phyloP scores from a whole-genome alignment of 2,888 invertebrate species.

The Sussaba pulchella region DNA sequence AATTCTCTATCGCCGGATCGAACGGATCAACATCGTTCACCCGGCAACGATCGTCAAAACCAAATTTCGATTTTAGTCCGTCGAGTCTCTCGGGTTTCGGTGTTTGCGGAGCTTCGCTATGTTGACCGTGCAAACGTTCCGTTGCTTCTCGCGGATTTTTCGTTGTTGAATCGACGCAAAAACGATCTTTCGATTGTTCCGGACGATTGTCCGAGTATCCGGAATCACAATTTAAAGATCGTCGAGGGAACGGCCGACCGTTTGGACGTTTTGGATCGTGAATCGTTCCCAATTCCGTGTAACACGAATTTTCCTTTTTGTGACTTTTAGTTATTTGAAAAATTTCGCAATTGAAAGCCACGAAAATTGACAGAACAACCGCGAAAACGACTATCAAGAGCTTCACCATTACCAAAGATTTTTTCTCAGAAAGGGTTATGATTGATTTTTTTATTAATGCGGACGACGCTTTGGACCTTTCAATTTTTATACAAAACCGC shows the following conservation, averaged over 20 bases:
- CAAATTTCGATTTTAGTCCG: constrained; percentile 5
- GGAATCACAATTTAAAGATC: constrained; percentile 25
- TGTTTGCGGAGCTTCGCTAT: not conserved
- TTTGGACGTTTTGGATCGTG: constrained; percentile 6
- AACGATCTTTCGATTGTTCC: not conserved
- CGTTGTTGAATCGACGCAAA: not conserved
- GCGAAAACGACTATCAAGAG: constrained; percentile 45
- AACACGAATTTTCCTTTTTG: constrained; percentile 24
- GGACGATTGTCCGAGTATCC: not conserved
- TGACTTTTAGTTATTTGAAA: constrained; percentile 23
- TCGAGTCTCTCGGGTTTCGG: not conserved
- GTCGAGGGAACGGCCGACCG: constrained; percentile 5
- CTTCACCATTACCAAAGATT: constrained; percentile 58
- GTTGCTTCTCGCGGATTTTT: not conserved
- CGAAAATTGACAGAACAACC: constrained; percentile 47
- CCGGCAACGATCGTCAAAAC: not conserved
- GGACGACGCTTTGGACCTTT: not conserved
- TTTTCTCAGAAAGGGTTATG: no score
- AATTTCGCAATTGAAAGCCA: constrained; percentile 50
- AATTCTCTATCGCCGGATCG: constrained; percentile 9
- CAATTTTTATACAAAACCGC: not conserved
- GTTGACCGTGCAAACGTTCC: not conserved
- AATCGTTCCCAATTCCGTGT: constrained; percentile 10
- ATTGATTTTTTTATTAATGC: not conserved
- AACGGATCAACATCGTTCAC: not conserved